Base-by-base conservation (phyloP, 2,888 invertebrate genomes). In the Eupithecia exiguata region DNA sequence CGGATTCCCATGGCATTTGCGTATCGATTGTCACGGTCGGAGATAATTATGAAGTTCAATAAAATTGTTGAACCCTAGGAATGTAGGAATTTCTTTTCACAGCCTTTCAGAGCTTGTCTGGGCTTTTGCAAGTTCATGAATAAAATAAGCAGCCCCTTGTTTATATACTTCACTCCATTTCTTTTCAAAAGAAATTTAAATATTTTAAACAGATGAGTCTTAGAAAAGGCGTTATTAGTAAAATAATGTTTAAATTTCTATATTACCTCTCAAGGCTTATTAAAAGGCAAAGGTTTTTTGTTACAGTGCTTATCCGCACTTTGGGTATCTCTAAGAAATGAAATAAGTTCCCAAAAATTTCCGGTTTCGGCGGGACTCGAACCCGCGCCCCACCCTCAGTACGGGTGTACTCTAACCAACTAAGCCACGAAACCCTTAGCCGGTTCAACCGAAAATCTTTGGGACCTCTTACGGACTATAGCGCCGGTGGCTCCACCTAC, bases 1-100 rank as follows among this genome's bases (percentile, higher is more conserved):
- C 62, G 67, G 65, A 65, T 73, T 76, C 76, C 53, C 76, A 73
- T 61, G 73, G 35, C 61, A 66, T 69, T 72, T 61, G 58, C 58
- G 46, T 68, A 70, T 74, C 62, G 36, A 67, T 67, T 65, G 53
- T 61, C 70, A 72, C 9, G 68, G 58, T 16, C 58, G 5, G 38
- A 53, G n/a, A 63, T 25, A 36, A 40, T 49, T 62, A 14, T 40
- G 46, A 63, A 25, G 49, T 53, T 62, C 21, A 18, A 36, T 36
- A 12, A 36, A 68, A 62, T 70, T 35, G 18, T 53, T 69, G 14
- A 69, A 66, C 18, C 65, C 68, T 71, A 53, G 49, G 10, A 53
- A 53, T n/a, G n/a, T 49, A 69, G 69, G 49, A 58, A 43, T 40
- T 61, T 1, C 46, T 7, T 68, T 18, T 5, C 5, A 36, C 5